Evolutionary conservation across 2,888 invertebrate genomes (phyloP).

Genomic region (Stomorhina lunata): DNA sequence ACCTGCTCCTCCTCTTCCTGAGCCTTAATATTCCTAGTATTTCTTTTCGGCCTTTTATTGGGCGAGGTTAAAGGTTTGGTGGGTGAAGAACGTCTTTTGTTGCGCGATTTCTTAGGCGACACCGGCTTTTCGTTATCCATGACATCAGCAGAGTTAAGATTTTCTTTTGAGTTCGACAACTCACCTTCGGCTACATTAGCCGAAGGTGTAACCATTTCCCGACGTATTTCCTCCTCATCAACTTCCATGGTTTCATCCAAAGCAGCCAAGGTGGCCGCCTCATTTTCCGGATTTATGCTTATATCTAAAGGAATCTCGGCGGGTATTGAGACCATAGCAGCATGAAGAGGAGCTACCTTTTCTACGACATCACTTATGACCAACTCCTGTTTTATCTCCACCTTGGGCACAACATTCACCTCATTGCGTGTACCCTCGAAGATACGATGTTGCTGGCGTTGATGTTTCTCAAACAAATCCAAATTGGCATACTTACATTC

Average conservation of each 20-base stretch:
- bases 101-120: neutral
- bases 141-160: neutral
- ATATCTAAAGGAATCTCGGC: constrained; percentile 48
- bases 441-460: constrained; percentile 72
- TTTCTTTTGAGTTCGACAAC: neutral
- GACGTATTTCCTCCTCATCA: neutral
- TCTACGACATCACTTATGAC: constrained; percentile 66
- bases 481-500: constrained; percentile 71
- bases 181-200: too few relatives aligned
- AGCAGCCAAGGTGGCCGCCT: neutral
- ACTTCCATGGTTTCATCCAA: neutral
- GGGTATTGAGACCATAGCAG: constrained; percentile 69
- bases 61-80: neutral
- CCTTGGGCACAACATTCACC: constrained; percentile 65
- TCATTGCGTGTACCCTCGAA: constrained; percentile 67
- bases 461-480: constrained; percentile 71
- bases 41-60: constrained; percentile 33
- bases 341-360: constrained; percentile 68
- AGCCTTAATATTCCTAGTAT: neutral
- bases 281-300: constrained; percentile 63
- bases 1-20: constrained; percentile 26
- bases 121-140: neutral
- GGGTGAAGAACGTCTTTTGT: constrained; percentile 24
- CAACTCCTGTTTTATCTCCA: constrained; percentile 61
- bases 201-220: too few relatives aligned